Evolutionary conservation across 1,140 invertebrate species (phyloP).

Genomic region (Eueides isabella): DNA sequence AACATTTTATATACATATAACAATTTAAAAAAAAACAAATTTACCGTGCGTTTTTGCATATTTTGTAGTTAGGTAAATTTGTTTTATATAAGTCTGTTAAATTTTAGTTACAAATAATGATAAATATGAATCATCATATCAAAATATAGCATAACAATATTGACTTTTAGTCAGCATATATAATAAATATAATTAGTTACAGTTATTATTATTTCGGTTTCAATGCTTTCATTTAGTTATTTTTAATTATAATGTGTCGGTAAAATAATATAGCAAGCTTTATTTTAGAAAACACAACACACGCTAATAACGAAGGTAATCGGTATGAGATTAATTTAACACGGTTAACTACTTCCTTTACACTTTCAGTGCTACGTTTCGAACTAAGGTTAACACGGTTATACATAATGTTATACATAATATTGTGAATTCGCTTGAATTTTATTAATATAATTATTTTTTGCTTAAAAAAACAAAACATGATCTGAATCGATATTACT

Average conservation of each 20-base stretch:
- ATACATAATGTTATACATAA: background rate
- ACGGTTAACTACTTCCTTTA: conserved; percentile 13
- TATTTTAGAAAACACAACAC: conserved; percentile 10
- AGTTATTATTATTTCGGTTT: background rate
- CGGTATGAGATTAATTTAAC: conserved; percentile 13
- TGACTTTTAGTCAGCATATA: background rate
- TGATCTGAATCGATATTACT: background rate
- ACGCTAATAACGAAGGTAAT: conserved; percentile 11
- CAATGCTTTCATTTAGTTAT: background rate
- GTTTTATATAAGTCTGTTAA: no score
- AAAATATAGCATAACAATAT: background rate
- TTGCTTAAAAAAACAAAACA: no score
- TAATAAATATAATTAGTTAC: background rate
- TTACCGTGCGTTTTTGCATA: no score
- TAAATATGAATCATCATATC: no score
- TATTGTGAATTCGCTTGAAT: background rate
- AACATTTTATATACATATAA: no score
- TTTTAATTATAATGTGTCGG: background rate
- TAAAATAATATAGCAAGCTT: background rate
- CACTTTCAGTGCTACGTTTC: conserved; percentile 10
- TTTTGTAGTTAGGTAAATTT: no score
- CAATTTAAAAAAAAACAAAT: no score
- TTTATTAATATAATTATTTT: background rate
- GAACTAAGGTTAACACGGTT: conserved; percentile 2
- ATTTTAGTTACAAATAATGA: no score